Base-by-base conservation (phyloP, 2,888 invertebrate genomes). In the Rhamphomyia laevipes region DNA sequence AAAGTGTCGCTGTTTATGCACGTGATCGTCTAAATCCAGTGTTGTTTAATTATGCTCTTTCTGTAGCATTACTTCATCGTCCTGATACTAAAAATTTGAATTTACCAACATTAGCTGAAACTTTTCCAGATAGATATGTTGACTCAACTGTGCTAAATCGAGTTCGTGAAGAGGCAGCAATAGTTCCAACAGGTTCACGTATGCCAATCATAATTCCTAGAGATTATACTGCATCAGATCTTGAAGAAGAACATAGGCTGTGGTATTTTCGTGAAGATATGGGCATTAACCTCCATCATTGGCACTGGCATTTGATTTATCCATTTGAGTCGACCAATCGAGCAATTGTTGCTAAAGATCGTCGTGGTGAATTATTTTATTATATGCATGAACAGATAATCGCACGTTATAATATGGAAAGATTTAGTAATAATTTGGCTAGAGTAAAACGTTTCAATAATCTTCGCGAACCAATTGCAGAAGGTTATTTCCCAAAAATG, bases 401-500 rank as follows among this genome's bases (percentile, higher is more conserved):
- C 6, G 70, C 68, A 1, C 84, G 86, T 57, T 89, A 86, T 69
- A 86, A 87, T 61, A 67, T 75, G 52, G 89, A 88, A 64, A 78
- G 89, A 3, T 67, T 88, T 54, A 83, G 82, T 64, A 86, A 87
- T 65, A 76, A 75, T 5, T 63, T 89, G 59, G 63, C 74, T 0
- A 77, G 84, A 0, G 81, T 81, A 2, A 71, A 70, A 23, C 77
- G 82, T 1, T 77, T 76, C 56, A 77, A 75, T 55, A 77, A 86
- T 64, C 77, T 84, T 67, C 74, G 79, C 2, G 76, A 77, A 4
- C 80, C 85, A 13, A 84, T 90, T 55, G 65, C 67, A 0, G 87
- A 89, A 64, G 89, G 81, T 0, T 90, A 90, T 67, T 90, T 88
- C 73, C 84, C 88, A 6, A 90, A 89, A 69, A 71, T 90, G 63